A percentile compares a stretch with the other conserved stretches of the same genome.
Evolutionary conservation across 2,888 invertebrate genomes (phyloP).

Genomic region (Mactromeris polynyma): DNA sequence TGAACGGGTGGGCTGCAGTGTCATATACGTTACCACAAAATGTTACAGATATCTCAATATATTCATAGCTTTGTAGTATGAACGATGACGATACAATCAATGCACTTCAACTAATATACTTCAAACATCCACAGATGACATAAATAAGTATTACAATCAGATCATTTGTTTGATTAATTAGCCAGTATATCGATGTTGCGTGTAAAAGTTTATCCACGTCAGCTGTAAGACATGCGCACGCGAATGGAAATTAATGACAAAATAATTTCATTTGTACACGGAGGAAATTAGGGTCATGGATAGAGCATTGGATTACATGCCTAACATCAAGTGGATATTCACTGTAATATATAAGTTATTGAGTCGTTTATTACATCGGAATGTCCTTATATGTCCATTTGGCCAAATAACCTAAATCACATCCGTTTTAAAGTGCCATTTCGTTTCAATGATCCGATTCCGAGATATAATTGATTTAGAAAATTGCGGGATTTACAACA

Average conservation of each 20-base stretch:
- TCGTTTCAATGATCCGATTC: no score
- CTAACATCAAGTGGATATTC: neutral
- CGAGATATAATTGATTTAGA: no score
- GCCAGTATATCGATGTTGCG: neutral
- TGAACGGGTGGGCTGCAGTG: no score
- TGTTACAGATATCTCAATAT: no score
- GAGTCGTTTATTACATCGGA: no score
- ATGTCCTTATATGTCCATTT: no score
- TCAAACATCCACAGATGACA: neutral
- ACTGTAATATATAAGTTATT: no score
- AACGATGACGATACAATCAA: neutral
- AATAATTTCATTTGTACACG: neutral
- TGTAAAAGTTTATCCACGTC: neutral
- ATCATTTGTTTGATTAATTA: neutral
- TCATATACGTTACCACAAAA: no score
- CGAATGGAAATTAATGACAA: constrained; percentile 10
- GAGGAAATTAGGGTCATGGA: neutral
- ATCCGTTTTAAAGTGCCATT: no score
- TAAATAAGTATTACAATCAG: neutral
- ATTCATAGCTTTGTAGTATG: no score
- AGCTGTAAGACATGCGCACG: neutral
- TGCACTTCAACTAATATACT: neutral
- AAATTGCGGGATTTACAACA: no score
- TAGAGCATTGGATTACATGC: neutral
- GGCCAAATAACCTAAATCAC: no score